Base-by-base conservation (phyloP, 2,888 invertebrate species). In the Busseola fusca region DNA sequence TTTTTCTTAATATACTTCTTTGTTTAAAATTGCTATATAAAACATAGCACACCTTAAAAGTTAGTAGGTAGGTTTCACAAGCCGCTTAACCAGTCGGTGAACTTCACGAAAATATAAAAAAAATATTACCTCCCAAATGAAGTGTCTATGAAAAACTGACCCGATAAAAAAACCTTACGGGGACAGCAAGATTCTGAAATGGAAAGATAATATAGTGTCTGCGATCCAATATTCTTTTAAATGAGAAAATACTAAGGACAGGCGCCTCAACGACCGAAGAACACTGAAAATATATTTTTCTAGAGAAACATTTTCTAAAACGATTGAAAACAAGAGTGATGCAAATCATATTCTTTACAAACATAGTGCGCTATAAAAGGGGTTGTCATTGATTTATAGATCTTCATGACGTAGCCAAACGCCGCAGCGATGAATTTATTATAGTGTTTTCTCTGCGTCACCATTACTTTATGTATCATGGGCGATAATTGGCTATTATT, bases 311-410 rank as follows among this genome's bases (percentile, higher is more conserved):
- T 64, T 78, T 78, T 78, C 67, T 76, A 57, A 74, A 83, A 66
- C 60, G 69, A 73, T 76, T 82, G 76, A 74, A 63, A 72, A 65
- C 56, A 54, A 59, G 40, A 64, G 57, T 58, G 42, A 42, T 66
- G 74, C 66, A 74, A 78, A 82, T 79, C 70, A 82, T 76, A 67
- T 72, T 76, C 59, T 69, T 77, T 80, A 63, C 65, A 80, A 83
- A 76, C 64, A 66, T 45, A 58, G 69, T 52, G 30, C 27, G 58
- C 60, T 63, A 67, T 60, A 69, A 76, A 76, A 77, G 56, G 63
- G 77, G 67, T 69, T 69, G 56, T 67, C 74, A 76, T 69, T 84
- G 80, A 80, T 83, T 74, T 80, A 84, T 77, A 65, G 74, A 60
- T 73, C 21, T 59, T 69, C 64, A 66, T 72, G 78, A 84, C 82